Evolutionary conservation across 2,113 vertebrate species (phyloP), one percentile per base, ranked within the genome.

Genomic region (Bufo bufo): DNA sequence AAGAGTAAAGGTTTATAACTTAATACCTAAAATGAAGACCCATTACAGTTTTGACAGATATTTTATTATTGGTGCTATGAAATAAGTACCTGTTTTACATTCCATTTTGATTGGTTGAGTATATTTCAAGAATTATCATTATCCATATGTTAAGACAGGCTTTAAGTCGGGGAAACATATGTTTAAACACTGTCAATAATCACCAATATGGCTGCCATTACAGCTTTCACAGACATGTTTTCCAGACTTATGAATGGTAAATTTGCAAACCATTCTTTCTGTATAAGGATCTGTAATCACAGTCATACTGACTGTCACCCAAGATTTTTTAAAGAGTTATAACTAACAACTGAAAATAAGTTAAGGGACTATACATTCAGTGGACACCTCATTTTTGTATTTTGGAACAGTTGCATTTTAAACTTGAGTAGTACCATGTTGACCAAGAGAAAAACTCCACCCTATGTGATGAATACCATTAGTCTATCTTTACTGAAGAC

Each of bases 21-120:
- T 84, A 52, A 84, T 69, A 63, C 16, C 71, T 84, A 78, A 84
- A 78, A 77, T 56, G 6, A 69, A 59, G 50, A 87, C 52, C 43
- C 33, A 69, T 82, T 61, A 75, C 33, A 71, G 78, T 83, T 75
- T 6, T 52, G 50, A 87, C 50, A 58, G 14, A 20, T 80, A 13
- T 2, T n/a, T 78, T 78, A 65, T 61, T 77, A 56, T 33, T 23
- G 63, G 47, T 19, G 8, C 61, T 23, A 9, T 52, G 33, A 63
- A 49, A 23, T 61, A 85, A 14, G 7, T 61, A 49, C 56, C 14
- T 74, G 69, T 19, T 14, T 61, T 85, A 61, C 19, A 11, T 17
- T 61, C 10, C 19, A 58, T 71, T 33, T 85, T 75, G 23, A n/a
- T 75, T 58, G 19, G 33, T 74, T 43, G 0, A 56, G 17, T 19